Conservation (phyloP, 1,140 invertebrate species). For the Rhopalosiphum maidis region DNA sequence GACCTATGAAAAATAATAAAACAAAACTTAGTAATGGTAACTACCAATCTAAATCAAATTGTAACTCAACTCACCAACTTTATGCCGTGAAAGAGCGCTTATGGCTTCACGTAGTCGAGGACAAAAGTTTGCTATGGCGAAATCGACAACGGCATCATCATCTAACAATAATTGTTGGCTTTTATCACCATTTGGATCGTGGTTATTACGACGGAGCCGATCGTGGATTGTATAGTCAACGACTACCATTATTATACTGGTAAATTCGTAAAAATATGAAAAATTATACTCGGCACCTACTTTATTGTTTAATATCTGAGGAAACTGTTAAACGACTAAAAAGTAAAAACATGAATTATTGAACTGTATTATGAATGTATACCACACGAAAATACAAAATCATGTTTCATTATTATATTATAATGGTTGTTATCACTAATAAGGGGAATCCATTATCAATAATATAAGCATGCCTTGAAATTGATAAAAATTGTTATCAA, state of each 20-base stretch:
- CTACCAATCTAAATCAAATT: not conserved
- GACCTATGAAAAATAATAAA: not conserved
- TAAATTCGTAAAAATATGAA: not conserved
- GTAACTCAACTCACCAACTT: not conserved
- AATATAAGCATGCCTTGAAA: too few species aligned
- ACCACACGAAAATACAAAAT: too few species aligned
- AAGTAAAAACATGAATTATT: too few species aligned
- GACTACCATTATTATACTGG: not conserved
- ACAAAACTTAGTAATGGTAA: not conserved
- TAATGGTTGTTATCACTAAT: too few species aligned
- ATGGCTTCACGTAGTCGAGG: not conserved
- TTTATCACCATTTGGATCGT: not conserved
- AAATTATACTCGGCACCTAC: too few species aligned
- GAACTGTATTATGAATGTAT: too few species aligned
- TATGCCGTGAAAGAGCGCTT: not conserved
- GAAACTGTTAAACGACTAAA: too few species aligned
- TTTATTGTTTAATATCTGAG: too few species aligned
- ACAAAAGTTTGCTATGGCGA: not conserved
- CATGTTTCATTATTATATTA: too few species aligned
- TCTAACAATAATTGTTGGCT: not conserved
- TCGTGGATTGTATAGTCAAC: not conserved
- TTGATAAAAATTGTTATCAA: too few species aligned
- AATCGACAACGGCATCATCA: not conserved
- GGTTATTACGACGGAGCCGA: too few species aligned
- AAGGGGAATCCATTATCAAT: too few species aligned